Evolutionary conservation across 1,140 invertebrate species (phyloP).

Genomic region (Metopolophium dirhodum): DNA sequence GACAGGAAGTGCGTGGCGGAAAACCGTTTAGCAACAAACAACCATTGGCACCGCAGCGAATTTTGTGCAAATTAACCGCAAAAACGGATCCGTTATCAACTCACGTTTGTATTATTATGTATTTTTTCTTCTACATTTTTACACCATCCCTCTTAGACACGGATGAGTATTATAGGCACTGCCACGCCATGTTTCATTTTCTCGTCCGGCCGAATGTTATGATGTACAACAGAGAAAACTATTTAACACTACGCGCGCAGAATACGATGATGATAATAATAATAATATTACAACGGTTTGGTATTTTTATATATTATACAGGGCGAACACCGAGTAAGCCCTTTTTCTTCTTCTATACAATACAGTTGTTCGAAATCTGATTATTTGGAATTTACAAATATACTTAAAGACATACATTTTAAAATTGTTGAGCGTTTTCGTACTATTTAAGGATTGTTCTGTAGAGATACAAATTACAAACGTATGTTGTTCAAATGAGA

Average conservation of each 20-base stretch:
- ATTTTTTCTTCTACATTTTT: conserved; percentile 6
- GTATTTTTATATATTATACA: background rate
- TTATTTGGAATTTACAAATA: too few species aligned
- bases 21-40: conserved; percentile 39
- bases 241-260: background rate
- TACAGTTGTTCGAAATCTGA: too few species aligned
- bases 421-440: too few species aligned
- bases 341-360: too few species aligned
- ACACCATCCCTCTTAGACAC: background rate
- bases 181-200: background rate
- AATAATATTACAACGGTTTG: background rate
- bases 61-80: conserved; percentile 46
- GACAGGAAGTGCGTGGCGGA: background rate
- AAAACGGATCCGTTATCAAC: conserved; percentile 43
- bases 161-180: background rate
- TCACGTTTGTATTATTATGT: background rate
- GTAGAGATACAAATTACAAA: too few species aligned
- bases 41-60: conserved; percentile 23
- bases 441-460: too few species aligned
- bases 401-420: too few species aligned
- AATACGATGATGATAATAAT: background rate
- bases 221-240: background rate
- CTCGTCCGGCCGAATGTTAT: background rate
- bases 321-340: too few species aligned
- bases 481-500: too few species aligned